These are phyloP conservation scores for Etheostoma spectabile DNA, from an alignment of 2,113 vertebrate genomes.

Conservation along the genomic window DNA sequence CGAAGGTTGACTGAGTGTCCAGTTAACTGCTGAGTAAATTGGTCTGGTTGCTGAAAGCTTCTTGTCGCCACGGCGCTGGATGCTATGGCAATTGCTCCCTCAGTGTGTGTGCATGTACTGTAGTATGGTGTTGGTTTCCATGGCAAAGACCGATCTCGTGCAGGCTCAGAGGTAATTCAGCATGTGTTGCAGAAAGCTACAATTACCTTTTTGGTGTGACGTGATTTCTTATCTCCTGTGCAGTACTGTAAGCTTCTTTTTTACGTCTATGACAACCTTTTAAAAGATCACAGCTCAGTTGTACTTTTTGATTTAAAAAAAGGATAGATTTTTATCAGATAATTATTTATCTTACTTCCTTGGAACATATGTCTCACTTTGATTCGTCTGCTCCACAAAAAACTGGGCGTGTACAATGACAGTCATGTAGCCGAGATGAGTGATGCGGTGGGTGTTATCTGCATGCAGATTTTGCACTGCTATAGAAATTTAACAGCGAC, in stretches of 20 bases:
- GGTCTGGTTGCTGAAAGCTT: conserved; percentile 65
- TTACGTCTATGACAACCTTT: neutral
- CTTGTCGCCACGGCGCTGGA: conserved; percentile 68
- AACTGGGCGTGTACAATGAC: conserved; percentile 75
- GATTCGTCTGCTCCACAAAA: conserved; percentile 51
- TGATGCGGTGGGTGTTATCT: conserved; percentile 57
- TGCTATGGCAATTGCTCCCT: conserved; percentile 79
- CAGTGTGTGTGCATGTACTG: conserved; percentile 67
- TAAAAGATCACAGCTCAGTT: conserved; percentile 13
- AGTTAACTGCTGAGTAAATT: conserved; percentile 69
- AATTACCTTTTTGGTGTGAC: conserved; percentile 62
- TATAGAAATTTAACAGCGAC: conserved; percentile 33
- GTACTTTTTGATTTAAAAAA: conserved; percentile 21
- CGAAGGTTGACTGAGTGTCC: conserved; percentile 61
- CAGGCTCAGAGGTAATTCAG: conserved; percentile 75
- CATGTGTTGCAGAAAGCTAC: conserved; percentile 65
- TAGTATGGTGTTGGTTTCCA: conserved; percentile 82
- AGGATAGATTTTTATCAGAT: conserved; percentile 4
- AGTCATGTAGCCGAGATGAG: conserved; percentile 51
- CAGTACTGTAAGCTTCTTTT: conserved; percentile 28
- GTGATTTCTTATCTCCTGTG: conserved; percentile 60
- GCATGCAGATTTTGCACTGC: conserved; percentile 62
- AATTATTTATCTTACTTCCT: conserved; percentile 34
- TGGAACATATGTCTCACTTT: conserved; percentile 47
- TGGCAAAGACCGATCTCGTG: conserved; percentile 78